Conservation (phyloP, 1,140 invertebrate genomes). For the Drosophila carrolli region DNA sequence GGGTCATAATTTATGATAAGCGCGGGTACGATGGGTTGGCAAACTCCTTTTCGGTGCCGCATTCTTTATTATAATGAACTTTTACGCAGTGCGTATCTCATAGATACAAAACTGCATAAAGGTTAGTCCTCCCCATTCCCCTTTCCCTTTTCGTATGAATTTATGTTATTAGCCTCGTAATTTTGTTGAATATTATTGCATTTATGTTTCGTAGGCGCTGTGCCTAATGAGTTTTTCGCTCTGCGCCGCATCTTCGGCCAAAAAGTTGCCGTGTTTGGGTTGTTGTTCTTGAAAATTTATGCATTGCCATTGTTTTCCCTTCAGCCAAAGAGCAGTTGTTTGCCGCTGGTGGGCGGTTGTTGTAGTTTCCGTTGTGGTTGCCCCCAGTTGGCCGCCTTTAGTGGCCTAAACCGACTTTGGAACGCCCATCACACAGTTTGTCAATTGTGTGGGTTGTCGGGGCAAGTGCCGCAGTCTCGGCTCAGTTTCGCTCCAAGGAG, state of each 20-base stretch:
- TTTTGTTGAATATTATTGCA: conserved; percentile 76
- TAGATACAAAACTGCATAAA: conserved; percentile 59
- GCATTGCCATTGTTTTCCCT: conserved; percentile 54
- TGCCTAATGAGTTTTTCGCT: conserved; percentile 75
- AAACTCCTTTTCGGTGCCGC: conserved; percentile 24
- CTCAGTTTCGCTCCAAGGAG: conserved; percentile 17
- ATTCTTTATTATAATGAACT: conserved; percentile 74
- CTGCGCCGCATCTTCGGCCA: conserved; percentile 19
- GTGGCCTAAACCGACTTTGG: conserved; percentile 17
- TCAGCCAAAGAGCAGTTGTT: conserved; percentile 6
- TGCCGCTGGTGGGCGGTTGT: conserved; percentile 32
- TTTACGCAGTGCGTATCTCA: conserved; percentile 78
- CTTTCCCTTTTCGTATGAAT: conserved; percentile 23
- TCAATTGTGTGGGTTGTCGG: conserved; percentile 44
- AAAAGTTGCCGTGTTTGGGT: conserved; percentile 50
- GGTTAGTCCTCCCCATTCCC: conserved; percentile 8
- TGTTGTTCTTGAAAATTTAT: conserved; percentile 68
- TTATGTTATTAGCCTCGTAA: conserved; percentile 81
- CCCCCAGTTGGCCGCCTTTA: conserved; percentile 25
- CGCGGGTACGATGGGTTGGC: conserved; percentile 25
- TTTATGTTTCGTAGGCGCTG: conserved; percentile 76
- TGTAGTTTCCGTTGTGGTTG: conserved; percentile 14
- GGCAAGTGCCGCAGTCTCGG: conserved; percentile 23
- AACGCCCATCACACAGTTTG: conserved; percentile 26
- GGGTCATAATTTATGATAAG: conserved; percentile 74